phyloP scores from a whole-genome alignment of 2,113 vertebrate genomes.

The Odobenus rosmarus region DNA sequence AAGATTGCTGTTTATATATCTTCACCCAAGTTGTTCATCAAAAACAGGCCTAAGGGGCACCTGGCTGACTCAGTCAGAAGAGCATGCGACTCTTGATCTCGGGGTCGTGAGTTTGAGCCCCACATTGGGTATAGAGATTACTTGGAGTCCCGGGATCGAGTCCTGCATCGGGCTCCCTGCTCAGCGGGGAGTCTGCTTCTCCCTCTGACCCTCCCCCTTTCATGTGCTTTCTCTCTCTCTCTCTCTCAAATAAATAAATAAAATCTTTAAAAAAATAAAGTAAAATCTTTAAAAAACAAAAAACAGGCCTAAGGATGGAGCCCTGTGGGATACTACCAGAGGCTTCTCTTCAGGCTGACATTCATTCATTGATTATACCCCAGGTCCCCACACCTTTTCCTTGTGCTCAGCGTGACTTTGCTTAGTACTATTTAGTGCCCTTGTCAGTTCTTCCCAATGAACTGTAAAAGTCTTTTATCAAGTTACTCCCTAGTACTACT shows the following conservation, averaged over 20 bases:
- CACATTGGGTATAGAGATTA: neutral
- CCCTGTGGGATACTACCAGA: neutral
- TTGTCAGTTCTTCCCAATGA: neutral
- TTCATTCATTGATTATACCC: neutral
- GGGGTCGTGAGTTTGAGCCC: neutral
- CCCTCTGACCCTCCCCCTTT: no score
- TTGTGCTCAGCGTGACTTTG: neutral
- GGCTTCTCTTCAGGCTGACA: neutral
- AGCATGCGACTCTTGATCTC: neutral
- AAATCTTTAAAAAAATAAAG: neutral
- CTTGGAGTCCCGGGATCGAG: neutral
- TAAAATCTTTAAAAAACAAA: neutral
- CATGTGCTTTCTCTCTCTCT: no score
- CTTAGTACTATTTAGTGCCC: neutral
- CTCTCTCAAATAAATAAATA: no score
- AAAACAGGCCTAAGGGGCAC: neutral
- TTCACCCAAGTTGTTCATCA: neutral
- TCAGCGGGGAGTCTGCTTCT: no score
- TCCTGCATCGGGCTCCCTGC: no score
- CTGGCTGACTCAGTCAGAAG: neutral
- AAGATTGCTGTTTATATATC: conserved; percentile 41
- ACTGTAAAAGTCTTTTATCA: neutral
- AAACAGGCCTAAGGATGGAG: neutral
- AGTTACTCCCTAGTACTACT: neutral
- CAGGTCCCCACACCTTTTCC: neutral